Evolutionary conservation across 2,888 invertebrate species (phyloP).

Genomic region (Nematopogon swammerdamellus): DNA sequence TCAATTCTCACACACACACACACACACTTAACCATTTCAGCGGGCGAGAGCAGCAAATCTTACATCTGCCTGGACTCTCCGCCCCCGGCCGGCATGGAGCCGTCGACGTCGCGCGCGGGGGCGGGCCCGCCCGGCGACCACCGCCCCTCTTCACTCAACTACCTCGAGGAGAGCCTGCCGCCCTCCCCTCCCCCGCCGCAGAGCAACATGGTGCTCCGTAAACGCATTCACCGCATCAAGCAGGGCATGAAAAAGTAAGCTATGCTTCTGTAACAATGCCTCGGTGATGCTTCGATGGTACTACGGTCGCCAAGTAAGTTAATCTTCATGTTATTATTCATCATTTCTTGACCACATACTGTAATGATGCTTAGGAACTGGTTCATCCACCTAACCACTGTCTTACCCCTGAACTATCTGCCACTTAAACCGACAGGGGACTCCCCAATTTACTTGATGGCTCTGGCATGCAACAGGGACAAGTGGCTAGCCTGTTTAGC

Average conservation of each 20-base stretch:
- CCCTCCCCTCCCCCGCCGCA: constrained; percentile 68
- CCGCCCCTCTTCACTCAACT: constrained; percentile 31
- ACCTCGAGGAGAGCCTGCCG: constrained; percentile 46
- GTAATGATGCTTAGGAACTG: too few species aligned
- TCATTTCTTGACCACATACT: too few species aligned
- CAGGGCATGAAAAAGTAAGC: constrained; percentile 79
- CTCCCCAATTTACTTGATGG: too few species aligned
- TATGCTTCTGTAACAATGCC: background rate
- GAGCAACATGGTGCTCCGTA: constrained; percentile 81
- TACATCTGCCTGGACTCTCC: constrained; percentile 58
- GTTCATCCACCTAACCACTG: too few species aligned
- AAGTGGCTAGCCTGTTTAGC: too few species aligned
- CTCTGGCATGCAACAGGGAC: too few species aligned
- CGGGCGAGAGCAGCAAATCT: constrained; percentile 55
- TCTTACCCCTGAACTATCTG: too few species aligned
- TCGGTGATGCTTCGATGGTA: too few species aligned
- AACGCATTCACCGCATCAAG: constrained; percentile 83
- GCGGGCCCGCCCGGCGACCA: constrained; percentile 47
- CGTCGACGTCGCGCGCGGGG: constrained; percentile 45
- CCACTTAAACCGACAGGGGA: too few species aligned
- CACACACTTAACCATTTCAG: constrained; percentile 31
- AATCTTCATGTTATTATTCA: too few species aligned
- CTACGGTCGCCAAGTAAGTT: too few species aligned
- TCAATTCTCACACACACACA: too few species aligned
- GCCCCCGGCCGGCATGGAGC: constrained; percentile 51